Base-by-base conservation (phyloP, 2,113 vertebrate genomes). In the Origma solitaria region DNA sequence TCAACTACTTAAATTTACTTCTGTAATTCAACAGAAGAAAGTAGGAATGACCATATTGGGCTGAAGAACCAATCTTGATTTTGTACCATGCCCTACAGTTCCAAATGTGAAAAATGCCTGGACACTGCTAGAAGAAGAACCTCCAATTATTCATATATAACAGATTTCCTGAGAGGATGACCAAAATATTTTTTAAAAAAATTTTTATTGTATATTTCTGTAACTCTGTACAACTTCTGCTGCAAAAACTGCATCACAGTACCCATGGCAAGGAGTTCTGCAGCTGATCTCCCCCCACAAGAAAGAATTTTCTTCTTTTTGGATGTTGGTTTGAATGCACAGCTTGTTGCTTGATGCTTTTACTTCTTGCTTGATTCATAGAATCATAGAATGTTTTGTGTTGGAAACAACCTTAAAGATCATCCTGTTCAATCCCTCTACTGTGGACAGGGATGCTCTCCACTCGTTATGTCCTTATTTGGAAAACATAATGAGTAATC, bases 151-250 rank as follows among this genome's bases (percentile, higher is more conserved):
- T 66, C 9, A 25, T 2, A 13, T 6, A 8, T 31, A 73, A 44
- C 1, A n/a, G 15, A 30, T 18, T 47, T 72, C 18, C 18, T 56
- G 28, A 85, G 24, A 77, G 14, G 9, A 54, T 19, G 18, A 54
- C 0, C 0, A 17, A 8, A 3, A n/a, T n/a, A n/a, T n/a, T 33
- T 49, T 35, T 23, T 49, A 14, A 27, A 24, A 25, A 23, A 28
- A 3, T 71, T 44, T 51, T 31, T 42, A 13, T 3, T 50, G 25
- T 25, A 47, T 47, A 40, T 79, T 71, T 20, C 3, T 30, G 35
- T 45, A 6, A 25, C 30, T 70, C 50, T 54, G 9, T 24, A 61
- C 13, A 65, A 65, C 24, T 69, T n/a, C 11, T 70, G 20, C 27
- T 69, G 27, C 25, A 60, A 88, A 80, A 69, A 30, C 13, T 61